Evolutionary conservation across 2,113 vertebrate species (phyloP), one percentile per base, ranked within the genome.

Genomic region (Progne subis): DNA sequence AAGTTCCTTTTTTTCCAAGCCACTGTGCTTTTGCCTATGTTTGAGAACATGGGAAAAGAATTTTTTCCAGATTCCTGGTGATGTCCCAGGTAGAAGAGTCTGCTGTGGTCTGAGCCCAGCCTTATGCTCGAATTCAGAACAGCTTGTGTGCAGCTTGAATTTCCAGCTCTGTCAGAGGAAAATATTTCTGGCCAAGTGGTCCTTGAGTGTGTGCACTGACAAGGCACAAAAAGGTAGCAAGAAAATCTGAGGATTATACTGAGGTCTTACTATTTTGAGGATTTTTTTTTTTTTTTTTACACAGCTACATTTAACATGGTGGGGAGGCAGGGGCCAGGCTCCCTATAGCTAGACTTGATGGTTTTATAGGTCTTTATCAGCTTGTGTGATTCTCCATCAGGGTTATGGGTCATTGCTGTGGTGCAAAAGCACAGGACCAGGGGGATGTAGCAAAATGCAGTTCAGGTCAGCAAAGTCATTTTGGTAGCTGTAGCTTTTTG

Each of bases 401-500:
- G 5, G 11, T 64, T 60, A 5, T 19, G 34, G 47, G 44, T 53
- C 29, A 23, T 64, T 69, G 63, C 44, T 2, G 0, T 23, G 32
- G 20, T 6, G 28, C 37, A 39, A 67, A 83, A 59, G 19, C 43
- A 17, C 2, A 25, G 47, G 25, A 43, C 7, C 24, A 24, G 50
- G 24, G 16, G 16, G 46, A 29, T 41, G n/a, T 47, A 65, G 53
- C 34, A 64, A 63, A 77, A 47, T 32, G 29, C 9, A 11, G 18
- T 11, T 82, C 2, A 1, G 20, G 15, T 43, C 61, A 41, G 34
- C 0, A 0, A 26, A 41, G 28, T 59, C 0, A 31, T n/a, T 64
- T 34, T 46, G 52, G 39, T 75, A 47, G 43, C 43, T 47, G 1
- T n/a, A 61, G n/a, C 8, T 60, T 78, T 75, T 43, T 37, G 32